These are phyloP conservation scores for Sebastes diploproa DNA, from an alignment of 2,797 vertebrate genomes.

Conservation along the genomic window DNA sequence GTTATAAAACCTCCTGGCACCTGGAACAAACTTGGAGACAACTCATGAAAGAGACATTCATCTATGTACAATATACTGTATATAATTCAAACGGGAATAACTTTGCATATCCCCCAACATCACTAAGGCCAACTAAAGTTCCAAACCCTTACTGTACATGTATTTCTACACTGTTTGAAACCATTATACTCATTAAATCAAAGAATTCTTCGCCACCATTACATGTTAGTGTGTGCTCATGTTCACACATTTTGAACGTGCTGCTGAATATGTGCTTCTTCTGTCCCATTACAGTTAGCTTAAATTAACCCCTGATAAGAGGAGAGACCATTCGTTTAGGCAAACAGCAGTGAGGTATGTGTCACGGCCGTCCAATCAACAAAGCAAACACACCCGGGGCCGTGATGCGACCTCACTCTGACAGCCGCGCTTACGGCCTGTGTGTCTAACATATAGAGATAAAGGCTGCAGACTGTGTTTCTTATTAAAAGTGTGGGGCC, in stretches of 20 bases:
- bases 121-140: background rate
- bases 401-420: conserved; percentile 45
- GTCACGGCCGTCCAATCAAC: conserved; percentile 64
- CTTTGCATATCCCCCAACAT: background rate
- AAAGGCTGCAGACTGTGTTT: conserved; percentile 81
- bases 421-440: conserved; percentile 33
- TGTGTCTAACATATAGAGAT: conserved; percentile 48
- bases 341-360: conserved; percentile 55
- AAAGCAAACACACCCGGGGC: conserved; percentile 77
- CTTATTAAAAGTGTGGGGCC: conserved; percentile 70
- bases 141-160: background rate
- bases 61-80: background rate
- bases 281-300: conserved; percentile 21
- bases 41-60: background rate
- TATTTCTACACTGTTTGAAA: background rate
- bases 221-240: background rate
- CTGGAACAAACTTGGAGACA: background rate
- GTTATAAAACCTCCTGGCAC: too few species aligned
- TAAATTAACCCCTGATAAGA: conserved; percentile 57
- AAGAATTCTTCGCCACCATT: background rate
- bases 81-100: background rate
- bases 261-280: conserved; percentile 9
- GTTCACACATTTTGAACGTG: conserved; percentile 2
- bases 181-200: background rate
- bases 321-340: conserved; percentile 32